These are phyloP conservation scores for Cynopterus sphinx DNA, from an alignment of 2,797 vertebrate genomes.

Conservation along the genomic window DNA sequence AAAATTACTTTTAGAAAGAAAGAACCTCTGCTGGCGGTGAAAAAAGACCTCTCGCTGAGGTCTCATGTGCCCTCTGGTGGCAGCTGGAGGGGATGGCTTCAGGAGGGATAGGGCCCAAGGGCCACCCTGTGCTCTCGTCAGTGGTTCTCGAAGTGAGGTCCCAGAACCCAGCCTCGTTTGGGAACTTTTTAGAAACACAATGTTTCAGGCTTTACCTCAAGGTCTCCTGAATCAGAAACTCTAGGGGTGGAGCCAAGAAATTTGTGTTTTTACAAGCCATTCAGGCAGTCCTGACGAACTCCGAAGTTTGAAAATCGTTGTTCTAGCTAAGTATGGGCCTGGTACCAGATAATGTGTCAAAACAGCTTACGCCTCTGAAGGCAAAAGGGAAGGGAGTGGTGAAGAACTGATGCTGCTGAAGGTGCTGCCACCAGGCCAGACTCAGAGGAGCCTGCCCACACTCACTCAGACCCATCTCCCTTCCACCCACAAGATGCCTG, in stretches of 20 bases:
- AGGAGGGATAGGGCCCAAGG: no score
- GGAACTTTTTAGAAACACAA: background rate
- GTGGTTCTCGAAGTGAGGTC: background rate
- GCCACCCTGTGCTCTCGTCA: background rate
- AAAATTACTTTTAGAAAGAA: background rate
- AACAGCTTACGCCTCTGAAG: background rate
- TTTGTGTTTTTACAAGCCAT: background rate
- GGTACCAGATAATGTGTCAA: background rate
- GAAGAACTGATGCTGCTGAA: background rate
- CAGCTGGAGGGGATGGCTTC: background rate
- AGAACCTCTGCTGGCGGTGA: background rate
- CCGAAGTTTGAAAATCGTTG: background rate
- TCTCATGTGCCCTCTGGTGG: constrained; percentile 67
- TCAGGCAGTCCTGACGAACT: background rate
- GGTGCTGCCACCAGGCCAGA: background rate
- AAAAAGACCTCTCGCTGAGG: background rate
- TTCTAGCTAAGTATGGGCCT: background rate
- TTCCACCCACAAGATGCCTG: background rate
- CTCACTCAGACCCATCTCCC: background rate
- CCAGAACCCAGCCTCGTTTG: background rate
- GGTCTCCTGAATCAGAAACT: background rate
- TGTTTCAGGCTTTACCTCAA: background rate
- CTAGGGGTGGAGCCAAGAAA: background rate
- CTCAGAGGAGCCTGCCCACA: background rate
- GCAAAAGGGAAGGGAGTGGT: background rate